Evolutionary conservation across 2,888 invertebrate genomes (phyloP).

Genomic region (Andrena trimmerana): DNA sequence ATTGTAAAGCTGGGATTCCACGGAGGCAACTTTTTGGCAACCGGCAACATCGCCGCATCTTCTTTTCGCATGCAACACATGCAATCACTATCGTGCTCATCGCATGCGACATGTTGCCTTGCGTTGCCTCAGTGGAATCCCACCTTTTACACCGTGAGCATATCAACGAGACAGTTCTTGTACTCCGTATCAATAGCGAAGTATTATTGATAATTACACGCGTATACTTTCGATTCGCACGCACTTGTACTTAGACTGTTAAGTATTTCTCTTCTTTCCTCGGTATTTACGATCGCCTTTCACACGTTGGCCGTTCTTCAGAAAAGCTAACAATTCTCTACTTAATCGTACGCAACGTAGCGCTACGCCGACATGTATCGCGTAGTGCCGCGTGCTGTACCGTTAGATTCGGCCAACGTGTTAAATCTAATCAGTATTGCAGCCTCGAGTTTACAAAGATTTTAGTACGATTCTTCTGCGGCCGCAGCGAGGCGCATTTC

Average conservation of each 20-base stretch:
- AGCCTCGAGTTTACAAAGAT: constrained; percentile 32
- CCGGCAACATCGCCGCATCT: too few species aligned
- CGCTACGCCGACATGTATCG: constrained; percentile 2
- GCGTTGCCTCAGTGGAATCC: too few species aligned
- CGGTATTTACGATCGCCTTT: constrained; percentile 19
- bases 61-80: too few species aligned
- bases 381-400: constrained; percentile 8
- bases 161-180: constrained; percentile 61
- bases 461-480: constrained; percentile 49
- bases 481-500: constrained; percentile 36
- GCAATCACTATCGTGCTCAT: too few species aligned
- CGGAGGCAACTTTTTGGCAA: too few species aligned
- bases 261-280: constrained; percentile 12
- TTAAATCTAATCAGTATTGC: constrained; percentile 49
- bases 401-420: constrained; percentile 46
- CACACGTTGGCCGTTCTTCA: constrained; percentile 31
- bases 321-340: not conserved
- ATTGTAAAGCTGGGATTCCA: constrained; percentile 32
- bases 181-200: constrained; percentile 20
- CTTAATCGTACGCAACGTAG: not conserved
- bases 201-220: constrained; percentile 16
- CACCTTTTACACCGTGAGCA: constrained; percentile 64
- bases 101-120: too few species aligned
- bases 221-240: constrained; percentile 16
- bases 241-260: constrained; percentile 9